These are phyloP conservation scores for Eupithecia pulchellata DNA, from an alignment of 2,888 invertebrate species.

Conservation along the genomic window DNA sequence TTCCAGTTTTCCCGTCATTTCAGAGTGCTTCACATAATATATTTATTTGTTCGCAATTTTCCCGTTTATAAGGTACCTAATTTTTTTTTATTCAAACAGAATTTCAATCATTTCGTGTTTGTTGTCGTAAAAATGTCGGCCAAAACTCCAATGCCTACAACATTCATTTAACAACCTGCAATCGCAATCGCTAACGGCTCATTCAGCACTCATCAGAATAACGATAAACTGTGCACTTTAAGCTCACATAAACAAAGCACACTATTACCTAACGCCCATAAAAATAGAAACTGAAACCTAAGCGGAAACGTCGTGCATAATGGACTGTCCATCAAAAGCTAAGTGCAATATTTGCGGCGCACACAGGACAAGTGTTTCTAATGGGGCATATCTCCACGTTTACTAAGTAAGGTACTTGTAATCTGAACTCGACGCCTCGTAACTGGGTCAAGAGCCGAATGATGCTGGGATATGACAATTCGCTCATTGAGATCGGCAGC, in stretches of 20 bases:
- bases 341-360: conserved; percentile 53
- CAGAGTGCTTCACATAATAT: background rate
- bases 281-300: conserved; percentile 43
- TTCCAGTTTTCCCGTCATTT: background rate
- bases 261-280: conserved; percentile 18
- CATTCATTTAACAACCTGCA: background rate
- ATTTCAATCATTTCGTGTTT: background rate
- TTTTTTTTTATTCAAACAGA: too few species aligned
- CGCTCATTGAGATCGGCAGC: conserved; percentile 44
- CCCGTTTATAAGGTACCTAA: too few species aligned
- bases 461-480: conserved; percentile 57
- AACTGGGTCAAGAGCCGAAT: conserved; percentile 64
- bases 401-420: conserved; percentile 62
- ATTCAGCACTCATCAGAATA: conserved; percentile 2
- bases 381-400: conserved; percentile 61
- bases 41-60: background rate
- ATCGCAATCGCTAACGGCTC: background rate
- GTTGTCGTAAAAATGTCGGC: background rate
- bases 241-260: conserved; percentile 17
- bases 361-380: conserved; percentile 55
- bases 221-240: conserved; percentile 2
- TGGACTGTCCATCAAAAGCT: conserved; percentile 45
- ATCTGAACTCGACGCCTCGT: conserved; percentile 57
- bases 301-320: conserved; percentile 45
- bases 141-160: background rate